These are phyloP conservation scores for Drosophila leonis DNA, from an alignment of 2,888 invertebrate species.

Conservation along the genomic window DNA sequence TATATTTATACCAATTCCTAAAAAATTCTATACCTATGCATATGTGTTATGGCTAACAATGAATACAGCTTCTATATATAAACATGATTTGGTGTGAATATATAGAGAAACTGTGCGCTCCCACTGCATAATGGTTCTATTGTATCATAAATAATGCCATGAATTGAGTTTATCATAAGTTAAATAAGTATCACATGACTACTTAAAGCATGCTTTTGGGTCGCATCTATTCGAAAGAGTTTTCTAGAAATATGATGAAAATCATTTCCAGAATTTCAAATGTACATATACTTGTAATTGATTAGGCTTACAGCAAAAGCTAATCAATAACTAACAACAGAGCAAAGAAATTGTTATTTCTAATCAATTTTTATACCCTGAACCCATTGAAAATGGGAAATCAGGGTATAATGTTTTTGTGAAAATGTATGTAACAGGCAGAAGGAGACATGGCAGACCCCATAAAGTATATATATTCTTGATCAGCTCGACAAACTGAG, in stretches of 20 bases:
- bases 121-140: conserved; percentile 38
- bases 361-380: conserved; percentile 2
- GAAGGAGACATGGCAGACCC: too few relatives aligned
- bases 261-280: conserved; percentile 11
- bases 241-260: conserved; percentile 17
- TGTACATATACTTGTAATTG: conserved; percentile 10
- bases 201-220: conserved; percentile 5
- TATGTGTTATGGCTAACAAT: conserved; percentile 17
- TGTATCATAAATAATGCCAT: conserved; percentile 29
- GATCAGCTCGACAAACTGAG: too few relatives aligned
- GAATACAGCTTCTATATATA: conserved; percentile 5
- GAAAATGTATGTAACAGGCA: too few relatives aligned
- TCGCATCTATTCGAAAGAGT: conserved; percentile 3
- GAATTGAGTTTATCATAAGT: conserved; percentile 37
- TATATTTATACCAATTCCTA: conserved; percentile 25
- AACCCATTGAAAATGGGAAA: too few relatives aligned
- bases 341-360: conserved; percentile 3
- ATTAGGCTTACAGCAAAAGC: conserved; percentile 6
- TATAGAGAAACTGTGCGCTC: conserved; percentile 5
- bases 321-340: conserved; percentile 15
- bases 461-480: too few relatives aligned
- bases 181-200: conserved; percentile 29
- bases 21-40: conserved; percentile 2
- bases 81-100: conserved; percentile 10
- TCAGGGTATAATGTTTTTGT: too few relatives aligned